Percentiles rank a stretch among this genome's conserved stretches.
phyloP scores from a whole-genome alignment of 2,113 vertebrate species.

The Geococcyx californianus region DNA sequence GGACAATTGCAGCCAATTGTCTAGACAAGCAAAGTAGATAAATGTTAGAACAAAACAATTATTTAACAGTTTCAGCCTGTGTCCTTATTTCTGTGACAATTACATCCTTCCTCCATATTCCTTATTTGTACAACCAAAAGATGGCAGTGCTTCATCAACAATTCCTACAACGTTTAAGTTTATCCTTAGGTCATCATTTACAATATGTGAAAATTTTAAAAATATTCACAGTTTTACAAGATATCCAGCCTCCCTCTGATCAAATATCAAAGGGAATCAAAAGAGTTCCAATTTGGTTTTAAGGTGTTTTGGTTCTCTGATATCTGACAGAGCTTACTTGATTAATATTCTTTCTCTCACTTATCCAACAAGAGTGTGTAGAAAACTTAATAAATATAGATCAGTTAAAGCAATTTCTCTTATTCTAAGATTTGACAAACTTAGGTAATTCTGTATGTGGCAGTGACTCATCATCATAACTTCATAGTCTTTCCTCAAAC shows the following conservation, averaged over 20 bases:
- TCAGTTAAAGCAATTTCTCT: neutral
- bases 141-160: slow-evolving; percentile 81
- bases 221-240: slow-evolving; percentile 34
- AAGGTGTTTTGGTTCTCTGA: neutral
- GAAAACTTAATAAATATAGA: neutral
- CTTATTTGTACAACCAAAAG: slow-evolving; percentile 77
- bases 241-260: neutral
- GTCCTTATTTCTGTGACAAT: neutral
- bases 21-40: neutral
- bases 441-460: neutral
- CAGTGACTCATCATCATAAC: neutral
- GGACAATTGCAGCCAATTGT: neutral
- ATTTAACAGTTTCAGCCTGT: neutral
- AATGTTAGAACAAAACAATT: neutral
- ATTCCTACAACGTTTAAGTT: slow-evolving; percentile 46
- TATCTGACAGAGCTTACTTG: neutral
- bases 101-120: slow-evolving; percentile 25
- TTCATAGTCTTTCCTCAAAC: neutral
- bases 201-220: neutral
- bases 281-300: neutral
- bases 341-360: neutral
- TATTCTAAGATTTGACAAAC: neutral
- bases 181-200: slow-evolving; percentile 13
- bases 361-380: neutral
- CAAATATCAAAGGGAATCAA: neutral